Percentiles rank a stretch among this genome's conserved stretches.
Conservation (phyloP, 2,888 invertebrate species). For the Archips xylosteana region DNA sequence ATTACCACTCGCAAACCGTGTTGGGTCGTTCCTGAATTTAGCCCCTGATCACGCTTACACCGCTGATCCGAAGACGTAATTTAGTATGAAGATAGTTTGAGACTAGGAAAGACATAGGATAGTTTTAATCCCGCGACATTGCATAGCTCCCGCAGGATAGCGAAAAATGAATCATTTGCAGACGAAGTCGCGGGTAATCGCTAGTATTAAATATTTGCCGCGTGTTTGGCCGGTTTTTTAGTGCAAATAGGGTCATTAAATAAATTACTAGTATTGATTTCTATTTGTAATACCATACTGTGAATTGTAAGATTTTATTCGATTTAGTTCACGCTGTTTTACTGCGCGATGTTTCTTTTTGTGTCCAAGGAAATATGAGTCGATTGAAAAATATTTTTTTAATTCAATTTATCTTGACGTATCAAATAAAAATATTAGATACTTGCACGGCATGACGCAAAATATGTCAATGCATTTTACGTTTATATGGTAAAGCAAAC, state of each 20-base stretch:
- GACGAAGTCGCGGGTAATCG: too few relatives aligned
- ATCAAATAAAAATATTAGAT: neutral
- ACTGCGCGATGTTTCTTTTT: neutral
- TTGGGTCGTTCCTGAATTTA: too few relatives aligned
- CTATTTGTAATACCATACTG: neutral
- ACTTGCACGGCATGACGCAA: neutral
- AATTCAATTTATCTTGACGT: neutral
- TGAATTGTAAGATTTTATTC: neutral
- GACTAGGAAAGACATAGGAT: too few relatives aligned
- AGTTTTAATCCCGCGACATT: too few relatives aligned
- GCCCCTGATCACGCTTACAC: too few relatives aligned
- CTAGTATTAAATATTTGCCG: too few relatives aligned
- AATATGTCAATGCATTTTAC: neutral
- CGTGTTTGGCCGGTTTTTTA: too few relatives aligned
- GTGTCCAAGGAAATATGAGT: neutral
- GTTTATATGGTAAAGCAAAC: neutral
- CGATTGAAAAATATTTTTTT: neutral
- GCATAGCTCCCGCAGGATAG: too few relatives aligned
- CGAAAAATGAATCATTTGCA: too few relatives aligned
- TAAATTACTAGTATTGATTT: neutral
- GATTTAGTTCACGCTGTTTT: neutral
- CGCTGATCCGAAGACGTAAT: too few relatives aligned
- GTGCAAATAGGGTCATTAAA: neutral
- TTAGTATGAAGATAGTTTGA: too few relatives aligned
- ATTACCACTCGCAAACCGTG: too few relatives aligned